phyloP scores from a whole-genome alignment of 2,113 vertebrate species.

The Thymallus thymallus region DNA sequence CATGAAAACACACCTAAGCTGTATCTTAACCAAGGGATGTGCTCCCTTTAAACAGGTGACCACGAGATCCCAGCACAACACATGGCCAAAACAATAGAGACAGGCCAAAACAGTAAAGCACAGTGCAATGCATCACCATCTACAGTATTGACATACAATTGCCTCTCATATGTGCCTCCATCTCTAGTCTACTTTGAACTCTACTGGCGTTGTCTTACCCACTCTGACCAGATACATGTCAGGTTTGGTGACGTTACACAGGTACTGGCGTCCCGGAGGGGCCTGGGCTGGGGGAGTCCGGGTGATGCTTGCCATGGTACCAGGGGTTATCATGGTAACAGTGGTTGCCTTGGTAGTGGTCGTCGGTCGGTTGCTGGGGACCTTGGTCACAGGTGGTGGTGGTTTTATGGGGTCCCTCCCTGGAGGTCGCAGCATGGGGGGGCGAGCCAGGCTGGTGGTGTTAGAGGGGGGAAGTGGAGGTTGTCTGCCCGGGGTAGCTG shows the following conservation, averaged over 20 bases:
- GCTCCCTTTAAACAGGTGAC: too few relatives aligned
- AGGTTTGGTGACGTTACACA: conserved; percentile 72
- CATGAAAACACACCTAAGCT: too few relatives aligned
- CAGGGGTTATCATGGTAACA: conserved; percentile 14
- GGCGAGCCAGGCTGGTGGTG: conserved; percentile 53
- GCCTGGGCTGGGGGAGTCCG: conserved; percentile 58
- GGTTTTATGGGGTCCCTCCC: not conserved
- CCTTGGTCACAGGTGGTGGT: not conserved
- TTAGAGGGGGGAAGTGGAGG: conserved; percentile 42
- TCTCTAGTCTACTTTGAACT: not conserved
- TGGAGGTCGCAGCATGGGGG: conserved; percentile 15
- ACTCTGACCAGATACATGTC: conserved; percentile 78
- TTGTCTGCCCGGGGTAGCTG: conserved; percentile 12
- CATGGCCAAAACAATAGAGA: not conserved
- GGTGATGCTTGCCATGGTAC: conserved; percentile 41
- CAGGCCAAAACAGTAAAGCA: not conserved
- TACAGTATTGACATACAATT: too few relatives aligned
- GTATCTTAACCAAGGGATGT: too few relatives aligned
- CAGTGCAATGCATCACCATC: not conserved
- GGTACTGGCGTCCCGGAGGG: conserved; percentile 61
- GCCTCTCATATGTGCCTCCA: too few relatives aligned
- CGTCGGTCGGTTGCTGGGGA: conserved; percentile 25
- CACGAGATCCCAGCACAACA: not conserved
- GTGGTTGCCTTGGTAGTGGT: conserved; percentile 11
- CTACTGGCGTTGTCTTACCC: conserved; percentile 53